Base-by-base conservation (phyloP, 2,113 vertebrate genomes). In the Pica pica region DNA sequence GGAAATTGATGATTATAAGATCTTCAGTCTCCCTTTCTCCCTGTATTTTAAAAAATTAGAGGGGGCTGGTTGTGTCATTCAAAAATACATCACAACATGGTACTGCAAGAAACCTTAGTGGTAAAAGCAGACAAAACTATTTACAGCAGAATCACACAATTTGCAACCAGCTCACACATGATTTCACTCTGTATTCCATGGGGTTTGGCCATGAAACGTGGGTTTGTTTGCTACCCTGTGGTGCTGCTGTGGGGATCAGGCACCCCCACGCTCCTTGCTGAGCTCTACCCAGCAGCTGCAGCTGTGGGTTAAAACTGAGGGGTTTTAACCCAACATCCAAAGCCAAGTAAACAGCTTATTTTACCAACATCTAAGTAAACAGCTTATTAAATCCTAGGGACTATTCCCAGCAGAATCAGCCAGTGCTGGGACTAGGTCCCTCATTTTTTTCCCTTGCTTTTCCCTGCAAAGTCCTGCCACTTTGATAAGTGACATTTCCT, bases 401-500 rank as follows among this genome's bases (percentile, higher is more conserved):
- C 50, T 26, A 4, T 37, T 47, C 73, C 16, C 56, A 23, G 67
- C 1, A 28, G n/a, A 5, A 5, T 1, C 78, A 63, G 50, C 3
- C 9, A 41, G 65, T 1, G 26, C 60, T 28, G 59, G 89, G 65
- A 59, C 61, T 2, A 10, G 42, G 24, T 23, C 37, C 75, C 33
- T 60, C 73, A 1, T 73, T 89, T 75, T 44, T 89, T 53, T 39
- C 64, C 21, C 57, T 39, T 46, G n/a, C 65, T 79, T 81, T 81
- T 76, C 59, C 84, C 82, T 41, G 56, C 75, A 18, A 57, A 78
- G 41, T 18, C 57, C 94, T 93, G 91, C 71, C 60, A 33, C 86
- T 88, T 69, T 86, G 89, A 73, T 42, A 85, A 85, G 81, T 92
- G 93, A 81, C 91, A 92, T 96, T 97, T 97, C 85, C 64, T 18